A percentile compares a stretch with the other conserved stretches of the same genome.
These are phyloP conservation scores for Plecotus auritus DNA, from an alignment of 2,113 vertebrate genomes.

Conservation along the genomic window DNA sequence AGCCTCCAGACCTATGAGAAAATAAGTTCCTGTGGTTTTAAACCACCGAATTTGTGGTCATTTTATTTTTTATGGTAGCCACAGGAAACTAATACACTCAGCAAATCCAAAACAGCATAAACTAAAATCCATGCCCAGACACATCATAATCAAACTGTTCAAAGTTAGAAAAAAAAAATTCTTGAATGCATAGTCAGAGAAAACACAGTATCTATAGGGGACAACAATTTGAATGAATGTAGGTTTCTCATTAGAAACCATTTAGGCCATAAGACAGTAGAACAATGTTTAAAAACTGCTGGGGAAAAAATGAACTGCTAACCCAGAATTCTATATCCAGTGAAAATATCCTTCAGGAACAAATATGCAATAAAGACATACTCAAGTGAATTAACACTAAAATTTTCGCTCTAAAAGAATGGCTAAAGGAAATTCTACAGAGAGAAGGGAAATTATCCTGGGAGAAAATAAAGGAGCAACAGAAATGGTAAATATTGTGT, in stretches of 20 bases:
- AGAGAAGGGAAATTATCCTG: neutral
- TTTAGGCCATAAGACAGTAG: neutral
- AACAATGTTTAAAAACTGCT: neutral
- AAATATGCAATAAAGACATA: neutral
- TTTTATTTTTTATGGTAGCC: neutral
- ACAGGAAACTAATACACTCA: slow-evolving; percentile 3
- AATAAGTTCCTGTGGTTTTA: slow-evolving; percentile 30
- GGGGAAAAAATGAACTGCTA: neutral
- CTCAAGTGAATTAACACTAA: neutral
- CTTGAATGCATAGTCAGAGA: neutral
- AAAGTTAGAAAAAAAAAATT: neutral
- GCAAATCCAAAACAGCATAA: neutral
- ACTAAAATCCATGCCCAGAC: neutral
- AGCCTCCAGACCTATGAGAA: neutral
- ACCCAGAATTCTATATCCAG: neutral
- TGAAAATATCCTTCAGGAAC: neutral
- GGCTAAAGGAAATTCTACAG: neutral
- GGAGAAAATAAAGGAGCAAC: neutral
- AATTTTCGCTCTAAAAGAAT: neutral
- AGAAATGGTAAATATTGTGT: neutral
- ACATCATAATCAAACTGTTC: neutral
- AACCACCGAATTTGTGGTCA: neutral
- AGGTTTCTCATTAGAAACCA: neutral
- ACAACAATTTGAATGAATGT: neutral
- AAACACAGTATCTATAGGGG: neutral